Evolutionary conservation across 1,140 invertebrate genomes (phyloP).

Genomic region (Spodoptera litura): DNA sequence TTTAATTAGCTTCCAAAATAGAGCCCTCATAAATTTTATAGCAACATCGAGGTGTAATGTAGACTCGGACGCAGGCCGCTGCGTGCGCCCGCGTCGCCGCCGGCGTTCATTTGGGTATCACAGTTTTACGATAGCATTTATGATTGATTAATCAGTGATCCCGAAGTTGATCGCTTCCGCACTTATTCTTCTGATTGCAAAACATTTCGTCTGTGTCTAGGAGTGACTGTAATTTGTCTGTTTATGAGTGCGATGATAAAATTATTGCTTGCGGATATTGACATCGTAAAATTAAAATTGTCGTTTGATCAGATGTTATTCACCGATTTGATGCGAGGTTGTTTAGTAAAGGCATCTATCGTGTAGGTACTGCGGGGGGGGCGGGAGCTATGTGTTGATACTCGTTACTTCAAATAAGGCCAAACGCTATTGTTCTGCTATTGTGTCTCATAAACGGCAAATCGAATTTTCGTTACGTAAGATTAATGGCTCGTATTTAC

Average conservation of each 20-base stretch:
- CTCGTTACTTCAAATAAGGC: slow-evolving; percentile 39
- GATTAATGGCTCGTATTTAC: slow-evolving; percentile 43
- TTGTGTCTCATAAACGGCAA: slow-evolving; percentile 45
- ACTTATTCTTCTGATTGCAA: slow-evolving; percentile 65
- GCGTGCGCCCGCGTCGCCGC: slow-evolving; percentile 49
- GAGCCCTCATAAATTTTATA: slow-evolving; percentile 78
- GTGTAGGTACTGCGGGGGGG: neutral
- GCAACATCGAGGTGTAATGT: slow-evolving; percentile 63
- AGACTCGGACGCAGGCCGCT: slow-evolving; percentile 47
- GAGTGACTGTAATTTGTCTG: slow-evolving; percentile 49
- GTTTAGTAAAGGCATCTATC: slow-evolving; percentile 19
- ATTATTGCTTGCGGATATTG: slow-evolving; percentile 45
- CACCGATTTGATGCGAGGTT: slow-evolving; percentile 9
- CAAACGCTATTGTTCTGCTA: slow-evolving; percentile 45
- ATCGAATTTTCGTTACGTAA: slow-evolving; percentile 43
- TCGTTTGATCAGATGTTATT: slow-evolving; percentile 28
- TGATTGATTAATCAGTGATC: slow-evolving; percentile 69
- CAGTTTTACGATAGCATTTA: slow-evolving; percentile 65
- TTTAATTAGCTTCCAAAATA: slow-evolving; percentile 81
- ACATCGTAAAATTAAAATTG: slow-evolving; percentile 40
- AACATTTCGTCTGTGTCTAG: slow-evolving; percentile 53
- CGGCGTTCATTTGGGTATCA: slow-evolving; percentile 64
- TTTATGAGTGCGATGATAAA: slow-evolving; percentile 48
- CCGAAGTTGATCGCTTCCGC: slow-evolving; percentile 65
- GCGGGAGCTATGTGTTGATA: slow-evolving; percentile 32